Percentiles rank a stretch among this genome's conserved stretches.
These are phyloP conservation scores for Zaprionus africanus DNA, from an alignment of 1,140 invertebrate genomes.

Conservation along the genomic window DNA sequence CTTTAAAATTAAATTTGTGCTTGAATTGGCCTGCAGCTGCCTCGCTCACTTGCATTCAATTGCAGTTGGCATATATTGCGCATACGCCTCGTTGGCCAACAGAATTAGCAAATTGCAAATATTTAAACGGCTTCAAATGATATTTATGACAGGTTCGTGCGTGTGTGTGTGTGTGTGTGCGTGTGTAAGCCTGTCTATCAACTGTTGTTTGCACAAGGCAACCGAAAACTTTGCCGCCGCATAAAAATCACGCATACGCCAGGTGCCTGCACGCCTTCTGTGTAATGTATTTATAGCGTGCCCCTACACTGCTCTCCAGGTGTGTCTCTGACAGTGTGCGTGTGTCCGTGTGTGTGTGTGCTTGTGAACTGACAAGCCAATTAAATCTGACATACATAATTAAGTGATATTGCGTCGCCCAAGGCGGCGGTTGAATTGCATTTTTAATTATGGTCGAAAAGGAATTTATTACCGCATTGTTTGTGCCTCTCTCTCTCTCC, in stretches of 20 bases:
- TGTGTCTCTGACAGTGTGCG: conserved; percentile 22
- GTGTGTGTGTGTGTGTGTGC: not conserved
- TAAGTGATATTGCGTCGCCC: conserved; percentile 59
- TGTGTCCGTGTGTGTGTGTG: conserved; percentile 10
- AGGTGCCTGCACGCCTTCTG: conserved; percentile 49
- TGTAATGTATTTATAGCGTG: conserved; percentile 74
- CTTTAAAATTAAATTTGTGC: conserved; percentile 60
- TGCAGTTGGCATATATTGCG: conserved; percentile 28
- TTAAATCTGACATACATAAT: conserved; percentile 81
- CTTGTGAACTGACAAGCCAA: conserved; percentile 72
- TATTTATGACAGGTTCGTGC: conserved; percentile 29
- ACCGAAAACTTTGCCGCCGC: not conserved
- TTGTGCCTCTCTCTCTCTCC: too few relatives aligned
- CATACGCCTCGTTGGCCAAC: conserved; percentile 46
- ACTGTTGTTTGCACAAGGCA: conserved; percentile 21
- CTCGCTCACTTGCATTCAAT: conserved; percentile 1
- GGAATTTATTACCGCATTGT: conserved; percentile 43
- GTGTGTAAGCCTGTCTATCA: conserved; percentile 8
- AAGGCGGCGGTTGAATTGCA: conserved; percentile 61
- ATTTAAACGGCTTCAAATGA: conserved; percentile 61
- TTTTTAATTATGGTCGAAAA: conserved; percentile 68
- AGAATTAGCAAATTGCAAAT: conserved; percentile 70
- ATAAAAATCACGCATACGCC: conserved; percentile 59
- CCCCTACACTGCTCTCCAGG: conserved; percentile 10
- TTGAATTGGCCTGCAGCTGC: conserved; percentile 18